phyloP scores from a whole-genome alignment of 2,113 vertebrate species.

The Paralichthys olivaceus region DNA sequence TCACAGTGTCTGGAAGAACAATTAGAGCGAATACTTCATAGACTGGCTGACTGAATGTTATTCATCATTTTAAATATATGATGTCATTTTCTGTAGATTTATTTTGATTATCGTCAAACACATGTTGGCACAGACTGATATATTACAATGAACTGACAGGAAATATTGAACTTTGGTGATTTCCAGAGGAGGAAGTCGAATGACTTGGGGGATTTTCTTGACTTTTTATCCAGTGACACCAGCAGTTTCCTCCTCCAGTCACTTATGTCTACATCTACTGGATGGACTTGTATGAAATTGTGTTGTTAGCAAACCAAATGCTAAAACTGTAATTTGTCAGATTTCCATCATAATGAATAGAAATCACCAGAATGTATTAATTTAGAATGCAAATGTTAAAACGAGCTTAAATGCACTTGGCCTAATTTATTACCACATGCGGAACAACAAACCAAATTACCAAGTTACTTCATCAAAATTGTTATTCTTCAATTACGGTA shows the following conservation, averaged over 20 bases:
- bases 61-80: slow-evolving; percentile 1
- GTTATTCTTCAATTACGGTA: neutral
- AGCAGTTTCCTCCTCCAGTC: too few relatives aligned
- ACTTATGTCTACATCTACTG: too few relatives aligned
- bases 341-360: too few relatives aligned
- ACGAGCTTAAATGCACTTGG: too few relatives aligned
- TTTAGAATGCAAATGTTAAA: too few relatives aligned
- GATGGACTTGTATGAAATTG: too few relatives aligned
- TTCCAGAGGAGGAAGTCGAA: neutral
- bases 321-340: too few relatives aligned
- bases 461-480: too few relatives aligned
- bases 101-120: neutral
- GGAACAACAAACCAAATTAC: too few relatives aligned
- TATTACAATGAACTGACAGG: neutral
- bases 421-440: too few relatives aligned
- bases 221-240: neutral
- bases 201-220: neutral
- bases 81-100: neutral
- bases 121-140: neutral
- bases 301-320: too few relatives aligned
- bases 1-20: slow-evolving; percentile 66
- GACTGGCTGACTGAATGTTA: slow-evolving; percentile 15
- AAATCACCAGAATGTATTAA: too few relatives aligned
- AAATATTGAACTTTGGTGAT: neutral
- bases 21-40: slow-evolving; percentile 41